A percentile compares a stretch with the other conserved stretches of the same genome.
phyloP scores from a whole-genome alignment of 2,888 invertebrate species.

The Trichogramma dendrolimi region DNA sequence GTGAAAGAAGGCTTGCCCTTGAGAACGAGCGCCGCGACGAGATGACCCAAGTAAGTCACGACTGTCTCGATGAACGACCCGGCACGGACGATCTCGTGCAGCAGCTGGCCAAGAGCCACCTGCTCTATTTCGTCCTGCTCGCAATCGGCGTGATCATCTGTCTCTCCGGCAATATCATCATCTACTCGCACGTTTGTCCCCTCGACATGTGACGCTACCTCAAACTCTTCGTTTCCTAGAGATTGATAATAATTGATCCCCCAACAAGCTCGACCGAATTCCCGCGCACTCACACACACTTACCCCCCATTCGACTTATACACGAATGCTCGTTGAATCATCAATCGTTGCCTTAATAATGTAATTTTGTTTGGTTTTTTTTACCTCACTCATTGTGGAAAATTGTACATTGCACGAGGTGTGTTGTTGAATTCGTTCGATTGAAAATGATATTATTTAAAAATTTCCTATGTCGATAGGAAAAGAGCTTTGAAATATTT shows the following conservation, averaged over 20 bases:
- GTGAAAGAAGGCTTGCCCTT: conserved; percentile 55
- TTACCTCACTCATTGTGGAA: no score
- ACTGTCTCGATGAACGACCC: conserved; percentile 35
- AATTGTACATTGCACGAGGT: no score
- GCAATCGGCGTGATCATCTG: conserved; percentile 49
- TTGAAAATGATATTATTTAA: no score
- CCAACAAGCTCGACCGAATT: neutral
- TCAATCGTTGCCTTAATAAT: no score
- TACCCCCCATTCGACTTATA: no score
- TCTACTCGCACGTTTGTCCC: conserved; percentile 51
- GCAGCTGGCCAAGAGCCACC: conserved; percentile 32
- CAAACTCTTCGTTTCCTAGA: neutral
- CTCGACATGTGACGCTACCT: conserved; percentile 45
- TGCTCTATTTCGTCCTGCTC: conserved; percentile 50
- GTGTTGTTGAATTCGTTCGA: no score
- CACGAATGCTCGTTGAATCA: no score
- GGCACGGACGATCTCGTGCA: conserved; percentile 4
- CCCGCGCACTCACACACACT: no score
- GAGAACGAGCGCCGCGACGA: conserved; percentile 56
- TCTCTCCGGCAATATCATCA: conserved; percentile 52
- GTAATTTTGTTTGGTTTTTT: no score
- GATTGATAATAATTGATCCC: neutral
- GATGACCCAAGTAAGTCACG: conserved; percentile 54
- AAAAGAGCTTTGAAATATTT: no score
- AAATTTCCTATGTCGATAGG: no score